A percentile compares a stretch with the other conserved stretches of the same genome.
Conservation (phyloP, 2,113 vertebrate species). For the Ctenodactylus gundi region DNA sequence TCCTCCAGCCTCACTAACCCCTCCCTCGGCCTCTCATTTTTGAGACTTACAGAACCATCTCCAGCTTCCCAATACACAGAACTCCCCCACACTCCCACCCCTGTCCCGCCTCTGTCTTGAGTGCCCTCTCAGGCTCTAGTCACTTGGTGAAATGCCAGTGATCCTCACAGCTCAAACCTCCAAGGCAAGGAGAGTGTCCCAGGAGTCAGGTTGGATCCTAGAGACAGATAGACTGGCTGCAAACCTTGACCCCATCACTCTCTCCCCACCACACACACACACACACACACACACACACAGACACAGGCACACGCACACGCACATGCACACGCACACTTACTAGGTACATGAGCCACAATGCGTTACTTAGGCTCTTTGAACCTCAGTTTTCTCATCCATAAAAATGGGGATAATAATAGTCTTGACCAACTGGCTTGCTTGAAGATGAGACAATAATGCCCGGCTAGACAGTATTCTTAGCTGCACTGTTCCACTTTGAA, state of each 20-base stretch:
- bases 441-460: neutral
- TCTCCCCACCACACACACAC: too few relatives aligned
- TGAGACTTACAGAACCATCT: neutral
- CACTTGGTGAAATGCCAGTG: neutral
- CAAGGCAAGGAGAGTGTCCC: neutral
- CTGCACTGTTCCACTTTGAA: conserved; percentile 43
- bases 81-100: neutral
- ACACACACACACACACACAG: too few relatives aligned
- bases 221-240: conserved; percentile 9
- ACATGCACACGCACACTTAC: too few relatives aligned
- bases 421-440: neutral
- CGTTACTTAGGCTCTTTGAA: conserved; percentile 64
- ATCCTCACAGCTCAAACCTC: neutral
- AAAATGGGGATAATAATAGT: conserved; percentile 68
- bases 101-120: neutral
- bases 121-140: neutral
- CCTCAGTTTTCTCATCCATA: conserved; percentile 67
- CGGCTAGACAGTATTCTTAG: neutral
- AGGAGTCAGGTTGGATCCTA: neutral
- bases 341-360: neutral
- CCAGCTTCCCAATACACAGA: neutral
- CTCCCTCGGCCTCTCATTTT: neutral
- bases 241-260: neutral
- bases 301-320: too few relatives aligned
- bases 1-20: neutral